Percentiles rank a stretch among this genome's conserved stretches.
These are phyloP conservation scores for Aquatica leii DNA, from an alignment of 2,888 invertebrate species.

Conservation along the genomic window DNA sequence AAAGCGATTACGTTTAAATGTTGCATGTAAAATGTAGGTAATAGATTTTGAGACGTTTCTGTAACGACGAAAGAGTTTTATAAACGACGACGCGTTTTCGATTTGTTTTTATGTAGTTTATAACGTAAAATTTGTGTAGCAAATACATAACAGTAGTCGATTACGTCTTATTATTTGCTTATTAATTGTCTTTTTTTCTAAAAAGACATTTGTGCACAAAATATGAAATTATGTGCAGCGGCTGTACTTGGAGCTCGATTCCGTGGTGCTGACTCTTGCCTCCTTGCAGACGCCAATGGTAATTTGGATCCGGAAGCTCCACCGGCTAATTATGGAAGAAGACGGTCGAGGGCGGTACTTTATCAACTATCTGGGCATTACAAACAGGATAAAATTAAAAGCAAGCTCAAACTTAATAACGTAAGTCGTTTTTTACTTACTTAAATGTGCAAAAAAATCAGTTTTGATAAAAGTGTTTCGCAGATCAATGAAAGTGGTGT, in stretches of 20 bases:
- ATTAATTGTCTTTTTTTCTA: slow-evolving; percentile 6
- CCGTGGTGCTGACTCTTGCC: slow-evolving; percentile 79
- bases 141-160: too few relatives aligned
- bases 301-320: slow-evolving; percentile 78
- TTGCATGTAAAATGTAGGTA: too few relatives aligned
- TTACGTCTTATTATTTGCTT: too few relatives aligned
- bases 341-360: slow-evolving; percentile 92
- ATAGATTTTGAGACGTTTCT: too few relatives aligned
- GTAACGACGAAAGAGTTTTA: too few relatives aligned
- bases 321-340: slow-evolving; percentile 86
- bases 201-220: slow-evolving; percentile 28
- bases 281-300: slow-evolving; percentile 84
- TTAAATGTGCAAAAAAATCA: too few relatives aligned
- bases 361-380: slow-evolving; percentile 98
- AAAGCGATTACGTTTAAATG: too few relatives aligned
- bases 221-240: slow-evolving; percentile 65
- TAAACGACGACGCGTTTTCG: too few relatives aligned
- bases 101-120: too few relatives aligned
- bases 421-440: slow-evolving; percentile 75
- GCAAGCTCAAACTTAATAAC: slow-evolving; percentile 93
- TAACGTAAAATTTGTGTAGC: too few relatives aligned
- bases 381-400: slow-evolving; percentile 92
- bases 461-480: too few relatives aligned
- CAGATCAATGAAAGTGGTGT: too few relatives aligned
- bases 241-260: slow-evolving; percentile 81